Conservation (phyloP, 2,113 vertebrate genomes). For the Malurus alboscapulatus region DNA sequence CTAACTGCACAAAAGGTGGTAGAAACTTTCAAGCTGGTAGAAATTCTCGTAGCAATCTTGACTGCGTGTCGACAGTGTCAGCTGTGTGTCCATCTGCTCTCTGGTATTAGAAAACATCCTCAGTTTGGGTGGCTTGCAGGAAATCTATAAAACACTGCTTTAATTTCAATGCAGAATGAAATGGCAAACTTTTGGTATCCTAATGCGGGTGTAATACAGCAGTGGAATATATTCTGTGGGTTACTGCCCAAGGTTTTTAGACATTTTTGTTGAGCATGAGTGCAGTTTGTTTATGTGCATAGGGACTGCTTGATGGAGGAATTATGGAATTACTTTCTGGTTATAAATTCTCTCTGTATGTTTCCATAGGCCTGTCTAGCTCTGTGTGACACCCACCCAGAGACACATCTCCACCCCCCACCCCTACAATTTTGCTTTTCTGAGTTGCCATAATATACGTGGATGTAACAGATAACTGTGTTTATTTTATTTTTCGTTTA, state of each 20-base stretch:
- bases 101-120: not conserved
- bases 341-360: not conserved
- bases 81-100: not conserved
- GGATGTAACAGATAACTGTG: not conserved
- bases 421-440: not conserved
- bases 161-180: not conserved
- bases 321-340: not conserved
- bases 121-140: not conserved
- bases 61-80: rapidly evolving
- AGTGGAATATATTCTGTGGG: not conserved
- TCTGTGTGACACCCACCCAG: not conserved
- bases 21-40: not conserved
- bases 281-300: not conserved
- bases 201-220: not conserved
- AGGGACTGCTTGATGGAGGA: not conserved
- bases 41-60: not conserved
- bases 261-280: not conserved
- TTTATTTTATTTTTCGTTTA: slow-evolving; percentile 4
- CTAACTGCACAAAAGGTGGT: not conserved
- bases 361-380: not conserved
- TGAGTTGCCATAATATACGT: not conserved
- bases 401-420: not conserved
- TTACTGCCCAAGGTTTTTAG: not conserved
- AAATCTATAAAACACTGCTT: not conserved
- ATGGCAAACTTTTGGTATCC: not conserved